These are phyloP conservation scores for Connochaetes taurinus DNA, from an alignment of 2,113 vertebrate genomes.

Conservation along the genomic window DNA sequence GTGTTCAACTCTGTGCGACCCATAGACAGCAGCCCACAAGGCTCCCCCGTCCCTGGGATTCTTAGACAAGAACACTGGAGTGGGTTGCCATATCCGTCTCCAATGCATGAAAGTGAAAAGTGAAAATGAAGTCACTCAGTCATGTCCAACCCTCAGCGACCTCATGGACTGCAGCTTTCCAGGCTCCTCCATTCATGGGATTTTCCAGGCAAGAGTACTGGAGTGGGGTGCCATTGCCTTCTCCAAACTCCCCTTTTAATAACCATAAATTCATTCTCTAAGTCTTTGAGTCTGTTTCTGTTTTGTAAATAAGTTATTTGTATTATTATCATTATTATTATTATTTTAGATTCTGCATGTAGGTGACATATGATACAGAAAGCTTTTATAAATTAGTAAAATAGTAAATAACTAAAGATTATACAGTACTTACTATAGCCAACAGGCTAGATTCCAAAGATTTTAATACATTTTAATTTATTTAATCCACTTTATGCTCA, in stretches of 20 bases:
- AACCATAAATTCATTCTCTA: background rate
- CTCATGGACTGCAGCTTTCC: too few species aligned
- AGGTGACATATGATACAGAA: background rate
- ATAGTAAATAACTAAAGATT: background rate
- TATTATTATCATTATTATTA: background rate
- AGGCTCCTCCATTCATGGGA: too few species aligned
- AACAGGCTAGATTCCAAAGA: background rate
- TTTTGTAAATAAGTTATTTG: background rate
- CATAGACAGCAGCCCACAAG: too few species aligned
- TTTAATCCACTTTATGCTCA: background rate
- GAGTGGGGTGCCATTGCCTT: too few species aligned
- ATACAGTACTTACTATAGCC: background rate
- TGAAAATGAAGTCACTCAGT: too few species aligned
- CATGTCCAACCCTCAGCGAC: too few species aligned
- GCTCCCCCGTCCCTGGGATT: too few species aligned
- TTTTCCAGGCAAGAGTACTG: too few species aligned
- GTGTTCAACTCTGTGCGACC: accelerated
- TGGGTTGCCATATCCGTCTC: too few species aligned
- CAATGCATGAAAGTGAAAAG: too few species aligned
- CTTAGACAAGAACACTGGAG: too few species aligned
- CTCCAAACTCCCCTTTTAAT: background rate
- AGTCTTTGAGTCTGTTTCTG: background rate
- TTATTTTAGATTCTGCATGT: background rate
- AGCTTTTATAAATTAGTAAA: background rate
- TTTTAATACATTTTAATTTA: background rate